Evolutionary conservation across 1,140 invertebrate species (phyloP).

Genomic region (Bombus pascuorum): DNA sequence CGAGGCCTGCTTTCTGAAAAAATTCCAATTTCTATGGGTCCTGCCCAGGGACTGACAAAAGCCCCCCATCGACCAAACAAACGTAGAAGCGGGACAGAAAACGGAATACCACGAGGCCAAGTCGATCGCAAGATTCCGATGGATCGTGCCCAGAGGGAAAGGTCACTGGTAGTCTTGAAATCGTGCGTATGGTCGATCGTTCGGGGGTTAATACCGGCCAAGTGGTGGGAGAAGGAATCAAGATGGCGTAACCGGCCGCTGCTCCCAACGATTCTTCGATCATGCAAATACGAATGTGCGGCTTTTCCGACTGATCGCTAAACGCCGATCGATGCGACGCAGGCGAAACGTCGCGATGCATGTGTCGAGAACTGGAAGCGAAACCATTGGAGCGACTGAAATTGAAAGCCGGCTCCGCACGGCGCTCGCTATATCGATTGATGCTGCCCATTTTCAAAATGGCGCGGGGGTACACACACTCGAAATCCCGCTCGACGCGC

Average conservation of each 20-base stretch:
- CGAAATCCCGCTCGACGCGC: constrained; percentile 42
- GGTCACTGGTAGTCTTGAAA: constrained; percentile 59
- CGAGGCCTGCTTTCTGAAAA: neutral
- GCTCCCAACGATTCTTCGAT: constrained; percentile 50
- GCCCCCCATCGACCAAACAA: neutral
- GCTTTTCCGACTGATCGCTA: neutral
- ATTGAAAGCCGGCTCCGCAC: constrained; percentile 49
- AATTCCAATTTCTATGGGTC: neutral
- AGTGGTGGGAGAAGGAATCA: constrained; percentile 64
- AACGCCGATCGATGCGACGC: neutral
- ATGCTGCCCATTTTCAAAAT: constrained; percentile 79
- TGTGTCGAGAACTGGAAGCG: neutral
- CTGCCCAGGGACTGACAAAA: neutral
- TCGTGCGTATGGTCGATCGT: constrained; percentile 60
- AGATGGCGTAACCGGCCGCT: constrained; percentile 71
- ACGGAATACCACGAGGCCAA: neutral
- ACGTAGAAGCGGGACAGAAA: no score
- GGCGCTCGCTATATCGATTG: constrained; percentile 75
- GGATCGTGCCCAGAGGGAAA: constrained; percentile 49
- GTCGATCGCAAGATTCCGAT: constrained; percentile 37
- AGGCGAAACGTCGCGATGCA: neutral
- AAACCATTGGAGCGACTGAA: neutral
- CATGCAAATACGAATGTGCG: neutral
- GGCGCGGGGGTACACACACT: constrained; percentile 71
- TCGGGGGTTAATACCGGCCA: constrained; percentile 59